Percentiles rank a stretch among this genome's conserved stretches.
Conservation (phyloP, 2,113 vertebrate genomes). For the Alethe diademata region DNA sequence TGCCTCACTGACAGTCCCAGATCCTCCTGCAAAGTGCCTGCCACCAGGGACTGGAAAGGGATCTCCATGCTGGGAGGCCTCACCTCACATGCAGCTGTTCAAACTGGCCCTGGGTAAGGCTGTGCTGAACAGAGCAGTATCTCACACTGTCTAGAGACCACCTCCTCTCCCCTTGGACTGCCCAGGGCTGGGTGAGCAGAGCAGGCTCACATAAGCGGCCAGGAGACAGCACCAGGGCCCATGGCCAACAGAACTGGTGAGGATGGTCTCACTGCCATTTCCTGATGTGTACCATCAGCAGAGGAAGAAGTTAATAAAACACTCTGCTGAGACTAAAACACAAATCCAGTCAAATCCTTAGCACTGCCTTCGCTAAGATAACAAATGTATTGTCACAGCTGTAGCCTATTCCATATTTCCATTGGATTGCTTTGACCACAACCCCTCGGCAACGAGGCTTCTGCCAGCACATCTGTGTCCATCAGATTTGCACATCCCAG, state of each 20-base stretch:
- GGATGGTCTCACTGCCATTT: not conserved
- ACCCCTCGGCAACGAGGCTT: not conserved
- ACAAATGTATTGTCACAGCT: not conserved
- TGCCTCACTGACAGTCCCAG: not conserved
- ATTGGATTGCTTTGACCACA: not conserved
- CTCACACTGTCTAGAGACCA: not conserved
- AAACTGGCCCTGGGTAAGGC: not conserved
- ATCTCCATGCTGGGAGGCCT: not conserved
- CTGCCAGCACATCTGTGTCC: not conserved
- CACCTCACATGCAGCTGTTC: accelerated
- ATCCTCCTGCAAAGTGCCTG: not conserved
- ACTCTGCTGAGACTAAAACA: not conserved
- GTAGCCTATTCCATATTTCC: not conserved
- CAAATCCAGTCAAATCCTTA: not conserved
- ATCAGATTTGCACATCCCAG: not conserved
- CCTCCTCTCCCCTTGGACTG: not conserved
- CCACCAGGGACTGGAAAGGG: not conserved
- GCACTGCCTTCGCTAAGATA: not conserved
- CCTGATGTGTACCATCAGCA: not conserved
- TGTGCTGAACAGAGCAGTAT: not conserved
- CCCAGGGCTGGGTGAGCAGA: not conserved
- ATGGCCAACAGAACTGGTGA: not conserved
- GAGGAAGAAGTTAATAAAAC: not conserved
- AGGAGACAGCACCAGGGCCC: not conserved
- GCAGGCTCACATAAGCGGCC: not conserved